Base-by-base conservation (phyloP, 2,113 vertebrate species). In the Numenius arquata region DNA sequence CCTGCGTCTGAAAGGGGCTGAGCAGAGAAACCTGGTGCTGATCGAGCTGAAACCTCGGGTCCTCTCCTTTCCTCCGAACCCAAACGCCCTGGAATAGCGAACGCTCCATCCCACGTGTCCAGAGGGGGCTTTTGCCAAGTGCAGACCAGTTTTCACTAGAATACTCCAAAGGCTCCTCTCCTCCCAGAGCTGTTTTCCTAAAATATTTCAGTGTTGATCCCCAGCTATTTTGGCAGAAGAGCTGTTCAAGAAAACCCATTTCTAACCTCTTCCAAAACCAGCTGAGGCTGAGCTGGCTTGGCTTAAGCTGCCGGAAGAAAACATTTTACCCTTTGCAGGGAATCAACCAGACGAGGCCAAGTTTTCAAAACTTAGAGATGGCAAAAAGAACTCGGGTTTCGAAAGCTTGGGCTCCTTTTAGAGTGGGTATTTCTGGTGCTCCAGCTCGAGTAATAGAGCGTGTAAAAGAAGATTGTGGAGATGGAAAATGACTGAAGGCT, bases 201-300 rank as follows among this genome's bases (percentile, higher is more conserved):
- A 95, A 93, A 81, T 26, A 52, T 20, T 41, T 48, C 66, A 0
- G 11, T 8, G 78, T 61, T 34, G 68, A 61, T 73, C 70, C 47
- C 26, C 18, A 53, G 93, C 77, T 91, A 7, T 80, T 94, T 91
- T 80, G 89, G 63, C 90, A 75, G 80, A 26, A 22, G 52, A n/a
- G 56, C 74, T 63, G 20, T 14, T 76, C 23, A 41, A 81, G 53
- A 71, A 45, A 16, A 25, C 5, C 27, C 25, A 0, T 47, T 68
- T 89, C 5, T 43, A 62, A 77, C 77, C 78, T 66, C 2, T 59
- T 89, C 88, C 80, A n/a, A 73, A 55, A 52, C 4, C 78, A 59
- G 53, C 91, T 23, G 89, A 65, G 21, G 26, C 75, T 32, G 30
- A 77, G 53, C 47, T 40, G 2, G 50, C 43, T 86, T 74, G 77